These are phyloP conservation scores for Bombus pyrosoma DNA, from an alignment of 1,140 invertebrate genomes.

Conservation along the genomic window DNA sequence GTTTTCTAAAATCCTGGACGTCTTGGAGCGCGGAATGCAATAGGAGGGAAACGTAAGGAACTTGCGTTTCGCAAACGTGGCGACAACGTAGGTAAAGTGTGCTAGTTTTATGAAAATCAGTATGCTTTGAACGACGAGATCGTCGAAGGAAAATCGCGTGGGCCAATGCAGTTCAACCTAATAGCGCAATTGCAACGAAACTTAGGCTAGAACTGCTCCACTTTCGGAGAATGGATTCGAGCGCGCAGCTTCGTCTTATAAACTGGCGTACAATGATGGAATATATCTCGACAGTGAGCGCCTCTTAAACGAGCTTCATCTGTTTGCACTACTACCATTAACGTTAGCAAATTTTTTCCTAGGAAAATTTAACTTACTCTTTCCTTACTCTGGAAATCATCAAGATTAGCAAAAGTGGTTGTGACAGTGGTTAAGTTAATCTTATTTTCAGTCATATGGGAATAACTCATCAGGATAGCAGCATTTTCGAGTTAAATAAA, in stretches of 20 bases:
- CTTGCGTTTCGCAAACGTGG: not conserved
- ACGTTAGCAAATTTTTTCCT: not conserved
- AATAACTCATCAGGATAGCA: too few relatives aligned
- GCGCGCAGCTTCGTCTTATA: not conserved
- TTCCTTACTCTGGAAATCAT: too few relatives aligned
- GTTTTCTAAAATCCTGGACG: not conserved
- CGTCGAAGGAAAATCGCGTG: not conserved
- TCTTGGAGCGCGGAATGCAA: not conserved
- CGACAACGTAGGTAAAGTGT: not conserved
- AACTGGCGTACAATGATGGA: not conserved
- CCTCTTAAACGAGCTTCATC: not conserved
- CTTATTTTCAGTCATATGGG: not conserved
- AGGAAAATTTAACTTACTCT: too few relatives aligned
- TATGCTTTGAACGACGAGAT: not conserved
- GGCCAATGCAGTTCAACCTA: not conserved
- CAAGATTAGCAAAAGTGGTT: too few relatives aligned
- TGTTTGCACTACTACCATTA: slow-evolving; percentile 5
- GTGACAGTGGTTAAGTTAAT: not conserved
- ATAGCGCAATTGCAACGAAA: not conserved
- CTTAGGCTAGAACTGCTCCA: not conserved
- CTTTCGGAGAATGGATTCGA: slow-evolving; percentile 22
- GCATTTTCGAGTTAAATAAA: not conserved
- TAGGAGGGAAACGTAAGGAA: not conserved
- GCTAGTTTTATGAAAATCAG: not conserved
- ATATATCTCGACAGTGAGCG: not conserved